Base-by-base conservation (phyloP, 2,888 invertebrate species). In the Orthosia incerta region DNA sequence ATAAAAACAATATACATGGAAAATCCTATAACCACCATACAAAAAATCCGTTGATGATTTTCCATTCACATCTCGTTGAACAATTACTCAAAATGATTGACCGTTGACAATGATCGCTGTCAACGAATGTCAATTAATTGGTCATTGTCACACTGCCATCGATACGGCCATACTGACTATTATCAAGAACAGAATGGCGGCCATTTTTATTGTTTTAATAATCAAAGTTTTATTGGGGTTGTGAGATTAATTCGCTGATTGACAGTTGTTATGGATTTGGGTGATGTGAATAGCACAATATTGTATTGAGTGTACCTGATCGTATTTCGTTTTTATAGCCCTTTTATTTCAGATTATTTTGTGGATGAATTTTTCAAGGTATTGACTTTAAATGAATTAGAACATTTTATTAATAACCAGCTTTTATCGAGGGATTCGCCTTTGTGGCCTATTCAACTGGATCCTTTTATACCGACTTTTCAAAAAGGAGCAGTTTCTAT, bases 111-210 rank as follows among this genome's bases (percentile, higher is more conserved):
- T 85, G 83, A 89, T 90, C 87, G 85, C 88, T 89, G 89, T 91
- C 91, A 92, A 92, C 91, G 89, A 90, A 91, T 91, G 90, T 90
- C 91, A 93, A 93, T 93, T 93, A 93, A 92, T 92, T 91, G 89
- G 80, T 88, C 87, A 86, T 89, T 91, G 91, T 89, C 89, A 88
- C 76, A 74, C 57, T 63, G 79, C 46, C 71, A 74, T 64, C 57
- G 71, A 80, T 78, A 74, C 45, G 48, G 26, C 62, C 51, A 66
- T 74, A 53, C 60, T 12, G 48, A 26, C 50, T 77, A 56, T 80
- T 83, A 70, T 72, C 12, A 46, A 61, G 57, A 74, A 70, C 55
- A 18, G 68, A 70, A 50, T 73, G 26, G 65, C 62, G 23, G 53
- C 45, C 73, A 80, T 71, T 76, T 77, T 70, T 71, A 77, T 72